Conservation (phyloP, 2,888 invertebrate species). For the Drosophila tanythrix region DNA sequence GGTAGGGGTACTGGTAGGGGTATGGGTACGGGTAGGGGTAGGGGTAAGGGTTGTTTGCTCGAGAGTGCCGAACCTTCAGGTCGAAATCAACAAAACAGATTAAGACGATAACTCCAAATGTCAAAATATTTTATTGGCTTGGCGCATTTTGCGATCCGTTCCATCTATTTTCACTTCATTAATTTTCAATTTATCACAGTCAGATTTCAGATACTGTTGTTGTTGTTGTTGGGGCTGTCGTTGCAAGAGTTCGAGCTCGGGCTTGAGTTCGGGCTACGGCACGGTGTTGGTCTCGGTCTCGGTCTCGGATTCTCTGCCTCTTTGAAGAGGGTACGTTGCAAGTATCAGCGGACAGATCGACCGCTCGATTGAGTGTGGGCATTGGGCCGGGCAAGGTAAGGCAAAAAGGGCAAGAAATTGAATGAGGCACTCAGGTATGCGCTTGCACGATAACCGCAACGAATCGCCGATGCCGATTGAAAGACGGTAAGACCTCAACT, state of each 20-base stretch:
- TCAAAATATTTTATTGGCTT: conserved; percentile 84
- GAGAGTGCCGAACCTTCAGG: conserved; percentile 43
- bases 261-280: conserved; percentile 3
- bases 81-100: conserved; percentile 83
- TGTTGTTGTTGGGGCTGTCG: conserved; percentile 23
- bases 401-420: conserved; percentile 48
- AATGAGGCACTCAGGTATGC: conserved; percentile 74
- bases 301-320: conserved; percentile 10
- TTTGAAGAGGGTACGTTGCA: conserved; percentile 71
- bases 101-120: conserved; percentile 84
- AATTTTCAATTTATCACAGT: conserved; percentile 85
- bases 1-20: background rate
- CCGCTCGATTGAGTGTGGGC: conserved; percentile 51
- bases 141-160: conserved; percentile 85
- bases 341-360: conserved; percentile 70
- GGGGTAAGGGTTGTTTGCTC: conserved; percentile 10
- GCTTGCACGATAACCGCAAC: conserved; percentile 71
- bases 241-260: conserved; percentile 20
- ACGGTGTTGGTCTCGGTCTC: conserved; percentile 10
- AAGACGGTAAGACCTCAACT: conserved; percentile 17
- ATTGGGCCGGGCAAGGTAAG: conserved; percentile 19
- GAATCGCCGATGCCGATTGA: conserved; percentile 58
- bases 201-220: conserved; percentile 81
- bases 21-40: background rate
- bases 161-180: conserved; percentile 85